Base-by-base conservation (phyloP, 2,888 invertebrate species). In the Noctua pronuba region DNA sequence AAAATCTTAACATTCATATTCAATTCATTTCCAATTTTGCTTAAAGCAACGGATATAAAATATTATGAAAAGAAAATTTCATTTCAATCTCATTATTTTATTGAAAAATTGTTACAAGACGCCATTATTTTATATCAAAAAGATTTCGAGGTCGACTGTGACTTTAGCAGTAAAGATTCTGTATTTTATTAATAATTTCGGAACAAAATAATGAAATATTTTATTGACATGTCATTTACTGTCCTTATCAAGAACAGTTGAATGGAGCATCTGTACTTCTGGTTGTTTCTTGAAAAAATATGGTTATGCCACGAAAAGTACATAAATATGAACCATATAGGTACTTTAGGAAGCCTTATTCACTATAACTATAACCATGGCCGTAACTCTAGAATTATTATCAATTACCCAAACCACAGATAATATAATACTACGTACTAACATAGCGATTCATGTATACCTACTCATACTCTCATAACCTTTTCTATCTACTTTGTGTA, bases 41-140 rank as follows among this genome's bases (percentile, higher is more conserved):
- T 24, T 55, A 46, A 70, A 65, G 52, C 49, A 82, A 75, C 69
- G 49, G 49, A 60, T 16, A 58, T 31, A 18, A 80, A 49, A 73
- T 35, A 58, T 58, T 16, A 35, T 28, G 55, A 44, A 81, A 73
- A 70, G 41, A 52, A 5, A 66, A 74, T 64, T 84, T 64, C 64
- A 58, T 67, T 71, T 62, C 49, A 68, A 58, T 84, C 84, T 84
- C 84, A 84, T 79, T 84, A 84, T 55, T 84, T 74, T 68, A 68
- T 80, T 73, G 44, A 35, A 74, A 84, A 71, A 79, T 68, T 73
- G 41, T 46, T 71, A 55, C 49, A 74, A 74, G 80, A 46, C 16
- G 62, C 52, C 64, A 35, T 79, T 74, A 46, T 68, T 71, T 60
- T 52, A 46, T 41, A 44, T 72, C 46, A 49, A 58, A 71, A 72